Conservation (phyloP, 2,113 vertebrate species). For the Chaetorhynchus papuensis region DNA sequence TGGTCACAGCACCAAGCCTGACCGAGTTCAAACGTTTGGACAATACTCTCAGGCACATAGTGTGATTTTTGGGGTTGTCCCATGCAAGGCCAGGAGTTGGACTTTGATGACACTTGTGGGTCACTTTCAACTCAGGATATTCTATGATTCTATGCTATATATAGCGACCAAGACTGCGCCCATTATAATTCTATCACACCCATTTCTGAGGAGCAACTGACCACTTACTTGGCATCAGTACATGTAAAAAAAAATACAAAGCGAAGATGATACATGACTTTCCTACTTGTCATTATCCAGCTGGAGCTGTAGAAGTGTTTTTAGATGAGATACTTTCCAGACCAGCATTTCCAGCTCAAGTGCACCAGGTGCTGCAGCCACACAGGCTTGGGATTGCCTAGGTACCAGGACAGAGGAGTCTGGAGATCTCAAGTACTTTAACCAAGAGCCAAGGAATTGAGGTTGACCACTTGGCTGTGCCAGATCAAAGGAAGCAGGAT, state of each 20-base stretch:
- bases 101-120: not conserved
- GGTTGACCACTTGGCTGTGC: not conserved
- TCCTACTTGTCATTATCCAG: not conserved
- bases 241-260: not conserved
- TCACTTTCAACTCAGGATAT: not conserved
- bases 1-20: not conserved
- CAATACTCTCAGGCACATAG: not conserved
- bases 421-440: not conserved
- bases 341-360: not conserved
- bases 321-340: not conserved
- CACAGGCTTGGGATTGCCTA: not conserved
- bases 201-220: not conserved
- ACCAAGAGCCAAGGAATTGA: not conserved
- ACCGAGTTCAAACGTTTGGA: not conserved
- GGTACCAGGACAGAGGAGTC: not conserved
- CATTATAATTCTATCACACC: not conserved
- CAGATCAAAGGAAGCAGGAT: not conserved
- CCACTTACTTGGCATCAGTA: not conserved
- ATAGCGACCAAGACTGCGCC: not conserved
- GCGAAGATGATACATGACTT: not conserved
- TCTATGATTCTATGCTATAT: not conserved
- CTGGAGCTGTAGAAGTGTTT: not conserved
- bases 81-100: not conserved
- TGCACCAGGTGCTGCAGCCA: not conserved
- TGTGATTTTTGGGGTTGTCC: not conserved